Conservation (phyloP, 2,888 invertebrate species). For the Baccha elongata region DNA sequence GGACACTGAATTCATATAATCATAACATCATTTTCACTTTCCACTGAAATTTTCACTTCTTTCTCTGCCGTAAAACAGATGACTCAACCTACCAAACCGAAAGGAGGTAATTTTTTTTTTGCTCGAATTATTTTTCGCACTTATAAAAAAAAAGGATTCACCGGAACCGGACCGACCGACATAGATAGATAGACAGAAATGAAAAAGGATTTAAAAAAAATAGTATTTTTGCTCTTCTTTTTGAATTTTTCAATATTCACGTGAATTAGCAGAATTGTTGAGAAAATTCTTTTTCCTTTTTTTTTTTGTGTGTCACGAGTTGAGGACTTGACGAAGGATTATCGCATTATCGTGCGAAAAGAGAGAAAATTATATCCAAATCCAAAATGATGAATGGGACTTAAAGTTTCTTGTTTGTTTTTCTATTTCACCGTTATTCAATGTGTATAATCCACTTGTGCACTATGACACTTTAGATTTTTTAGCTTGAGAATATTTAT, state of each 20-base stretch:
- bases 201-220: conserved; percentile 8
- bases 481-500: background rate
- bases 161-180: conserved; percentile 34
- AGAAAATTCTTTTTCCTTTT: conserved; percentile 31
- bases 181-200: background rate
- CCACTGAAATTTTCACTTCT: conserved; percentile 56
- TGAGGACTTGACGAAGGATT: conserved; percentile 20
- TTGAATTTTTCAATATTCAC: conserved; percentile 53
- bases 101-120: background rate
- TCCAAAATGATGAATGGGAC: conserved; percentile 44
- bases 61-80: conserved; percentile 7
- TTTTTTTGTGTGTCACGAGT: background rate
- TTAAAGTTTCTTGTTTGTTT: conserved; percentile 3
- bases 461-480: conserved; percentile 31
- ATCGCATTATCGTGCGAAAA: conserved; percentile 46
- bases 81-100: conserved; percentile 9
- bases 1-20: conserved; percentile 65
- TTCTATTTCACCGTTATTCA: background rate
- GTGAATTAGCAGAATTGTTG: conserved; percentile 52
- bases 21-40: conserved; percentile 63
- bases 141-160: conserved; percentile 28
- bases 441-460: background rate
- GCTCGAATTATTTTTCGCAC: conserved; percentile 28
- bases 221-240: background rate
- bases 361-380: conserved; percentile 46